Evolutionary conservation across 2,888 invertebrate species (phyloP), one percentile per base, ranked within the genome.

Genomic region (Drosophila algonquin): DNA sequence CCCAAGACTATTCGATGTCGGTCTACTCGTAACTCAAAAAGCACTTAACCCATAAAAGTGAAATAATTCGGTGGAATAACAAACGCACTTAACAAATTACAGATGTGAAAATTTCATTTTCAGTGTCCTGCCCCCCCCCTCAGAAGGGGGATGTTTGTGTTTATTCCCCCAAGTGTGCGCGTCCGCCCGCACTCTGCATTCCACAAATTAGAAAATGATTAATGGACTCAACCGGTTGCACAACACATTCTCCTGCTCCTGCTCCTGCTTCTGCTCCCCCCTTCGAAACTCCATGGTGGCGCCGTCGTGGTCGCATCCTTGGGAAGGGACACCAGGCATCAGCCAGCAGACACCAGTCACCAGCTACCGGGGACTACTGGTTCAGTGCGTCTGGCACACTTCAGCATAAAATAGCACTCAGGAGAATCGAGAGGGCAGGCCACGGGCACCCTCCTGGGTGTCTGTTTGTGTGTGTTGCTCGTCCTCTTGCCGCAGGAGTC

Each of bases 81-180:
- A 89, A 89, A 91, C 91, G 90, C 92, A 91, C 91, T 92, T 92
- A 92, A 92, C 91, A 92, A 92, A 92, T 92, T 92, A 91, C 91
- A 91, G 92, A 91, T 91, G 91, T 89, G 91, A 91, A 91, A 90
- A 90, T 91, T 91, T 91, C 90, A 90, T 90, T 90, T 90, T 63
- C 79, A 81, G 76, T 84, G 80, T 84, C 76, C 62, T 47, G 53
- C 46, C 50, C 10, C 18, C 18, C 18, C 18, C 18, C 24, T 16
- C 48, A 57, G 14, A 8, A 50, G 46, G 53, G 57, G 63, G 58
- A 45, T 56, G 51, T 52, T 68, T 53, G 16, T 52, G 35, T 45
- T 32, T 50, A 32, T 51, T n/a, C 21, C 51, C 24, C 50, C 51
- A 24, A 24, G 24, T 16, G 45, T 68, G 78, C 30, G 7, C 30